phyloP scores from a whole-genome alignment of 1,140 invertebrate genomes.

The Cataglyphis hispanica region DNA sequence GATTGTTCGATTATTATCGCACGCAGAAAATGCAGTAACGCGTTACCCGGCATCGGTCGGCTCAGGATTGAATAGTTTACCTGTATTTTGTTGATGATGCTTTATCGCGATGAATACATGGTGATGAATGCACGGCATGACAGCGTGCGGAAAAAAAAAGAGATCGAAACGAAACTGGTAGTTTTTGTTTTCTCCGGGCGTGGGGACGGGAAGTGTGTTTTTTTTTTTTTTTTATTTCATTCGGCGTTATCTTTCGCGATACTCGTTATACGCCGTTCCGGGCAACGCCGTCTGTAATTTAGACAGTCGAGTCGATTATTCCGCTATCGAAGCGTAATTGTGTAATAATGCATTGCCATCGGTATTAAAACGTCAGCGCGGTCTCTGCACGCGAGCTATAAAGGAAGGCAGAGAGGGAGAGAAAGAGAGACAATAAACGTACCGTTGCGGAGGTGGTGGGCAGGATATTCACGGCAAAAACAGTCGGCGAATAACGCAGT shows the following conservation, averaged over 20 bases:
- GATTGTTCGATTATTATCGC: constrained; percentile 56
- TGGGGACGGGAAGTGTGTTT: neutral
- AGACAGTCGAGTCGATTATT: constrained; percentile 62
- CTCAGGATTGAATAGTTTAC: constrained; percentile 30
- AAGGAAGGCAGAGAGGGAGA: neutral
- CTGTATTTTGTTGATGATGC: constrained; percentile 50
- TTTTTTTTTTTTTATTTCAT: constrained; percentile 7
- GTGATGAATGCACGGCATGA: constrained; percentile 14
- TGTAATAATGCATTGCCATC: constrained; percentile 59
- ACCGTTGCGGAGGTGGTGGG: neutral
- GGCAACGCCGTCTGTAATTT: constrained; percentile 40
- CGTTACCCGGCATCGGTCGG: neutral
- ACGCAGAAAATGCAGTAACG: neutral
- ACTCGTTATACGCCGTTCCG: constrained; percentile 49
- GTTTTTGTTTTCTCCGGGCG: neutral
- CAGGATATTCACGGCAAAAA: constrained; percentile 34
- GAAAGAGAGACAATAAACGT: constrained; percentile 25
- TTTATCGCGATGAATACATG: constrained; percentile 52
- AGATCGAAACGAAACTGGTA: neutral
- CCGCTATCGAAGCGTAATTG: constrained; percentile 64
- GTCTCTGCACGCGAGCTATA: constrained; percentile 27
- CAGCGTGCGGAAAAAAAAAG: neutral
- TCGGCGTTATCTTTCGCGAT: constrained; percentile 61
- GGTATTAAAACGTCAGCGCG: constrained; percentile 52
- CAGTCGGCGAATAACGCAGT: neutral